Evolutionary conservation across 2,797 vertebrate genomes (phyloP).

Genomic region (Melopsittacus undulatus): DNA sequence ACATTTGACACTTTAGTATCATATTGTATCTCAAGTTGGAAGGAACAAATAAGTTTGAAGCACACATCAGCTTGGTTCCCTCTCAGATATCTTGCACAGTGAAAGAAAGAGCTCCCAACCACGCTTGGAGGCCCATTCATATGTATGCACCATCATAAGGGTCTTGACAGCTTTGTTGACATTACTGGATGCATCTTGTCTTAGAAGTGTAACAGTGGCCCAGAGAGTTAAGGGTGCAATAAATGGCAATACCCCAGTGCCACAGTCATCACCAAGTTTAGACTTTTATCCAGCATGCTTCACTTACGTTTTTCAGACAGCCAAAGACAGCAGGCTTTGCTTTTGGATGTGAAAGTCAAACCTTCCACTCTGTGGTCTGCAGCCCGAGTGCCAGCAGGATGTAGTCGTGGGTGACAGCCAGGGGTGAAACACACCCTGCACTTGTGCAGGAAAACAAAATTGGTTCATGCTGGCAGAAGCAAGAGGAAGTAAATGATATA

Average conservation of each 20-base stretch:
- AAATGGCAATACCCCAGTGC: neutral
- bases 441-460: slow-evolving; percentile 28
- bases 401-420: neutral
- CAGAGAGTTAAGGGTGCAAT: neutral
- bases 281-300: neutral
- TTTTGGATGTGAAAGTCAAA: neutral
- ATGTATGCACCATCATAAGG: neutral
- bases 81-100: neutral
- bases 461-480: neutral
- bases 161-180: neutral
- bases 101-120: neutral
- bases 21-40: neutral
- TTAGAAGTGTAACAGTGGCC: neutral
- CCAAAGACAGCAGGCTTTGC: neutral
- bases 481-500: neutral
- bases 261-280: neutral
- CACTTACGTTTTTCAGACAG: neutral
- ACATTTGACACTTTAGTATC: neutral
- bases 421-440: neutral
- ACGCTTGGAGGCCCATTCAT: neutral
- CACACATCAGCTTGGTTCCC: neutral
- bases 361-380: neutral
- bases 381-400: neutral
- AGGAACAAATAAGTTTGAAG: neutral
- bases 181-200: neutral